Evolutionary conservation across 2,888 invertebrate genomes (phyloP).

Genomic region (Petrolisthes cinctipes): DNA sequence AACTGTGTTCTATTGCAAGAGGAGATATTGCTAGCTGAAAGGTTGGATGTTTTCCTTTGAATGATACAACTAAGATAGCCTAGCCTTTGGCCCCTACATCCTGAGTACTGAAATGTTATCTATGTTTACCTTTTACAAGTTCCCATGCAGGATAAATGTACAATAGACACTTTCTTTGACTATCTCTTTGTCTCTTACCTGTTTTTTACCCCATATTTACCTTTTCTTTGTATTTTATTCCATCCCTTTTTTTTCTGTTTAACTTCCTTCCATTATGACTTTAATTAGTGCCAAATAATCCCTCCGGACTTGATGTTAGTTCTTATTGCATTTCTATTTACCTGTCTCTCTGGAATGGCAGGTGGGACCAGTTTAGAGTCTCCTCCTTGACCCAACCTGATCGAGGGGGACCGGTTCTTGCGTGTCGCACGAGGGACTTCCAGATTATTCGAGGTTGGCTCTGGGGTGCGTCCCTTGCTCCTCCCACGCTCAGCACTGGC

Average conservation of each 20-base stretch:
- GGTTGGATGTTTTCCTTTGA: too few relatives aligned
- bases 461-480: slow-evolving; percentile 81
- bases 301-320: background rate
- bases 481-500: slow-evolving; percentile 79
- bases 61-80: too few relatives aligned
- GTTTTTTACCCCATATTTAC: too few relatives aligned
- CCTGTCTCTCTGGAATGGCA: slow-evolving; percentile 62
- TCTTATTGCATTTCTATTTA: background rate
- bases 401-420: slow-evolving; percentile 59
- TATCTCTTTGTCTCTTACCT: too few relatives aligned
- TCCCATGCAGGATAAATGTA: too few relatives aligned
- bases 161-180: too few relatives aligned
- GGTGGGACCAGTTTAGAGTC: slow-evolving; percentile 62
- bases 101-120: too few relatives aligned
- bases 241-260: too few relatives aligned
- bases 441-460: slow-evolving; percentile 70
- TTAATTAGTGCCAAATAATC: background rate
- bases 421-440: slow-evolving; percentile 46
- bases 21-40: background rate
- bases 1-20: background rate
- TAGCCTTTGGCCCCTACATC: too few relatives aligned
- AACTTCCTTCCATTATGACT: background rate
- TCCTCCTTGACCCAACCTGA: slow-evolving; percentile 43
- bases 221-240: too few relatives aligned
- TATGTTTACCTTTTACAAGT: too few relatives aligned